Evolutionary conservation across 2,113 vertebrate species (phyloP), one percentile per base, ranked within the genome.

Genomic region (Barnardius zonarius): DNA sequence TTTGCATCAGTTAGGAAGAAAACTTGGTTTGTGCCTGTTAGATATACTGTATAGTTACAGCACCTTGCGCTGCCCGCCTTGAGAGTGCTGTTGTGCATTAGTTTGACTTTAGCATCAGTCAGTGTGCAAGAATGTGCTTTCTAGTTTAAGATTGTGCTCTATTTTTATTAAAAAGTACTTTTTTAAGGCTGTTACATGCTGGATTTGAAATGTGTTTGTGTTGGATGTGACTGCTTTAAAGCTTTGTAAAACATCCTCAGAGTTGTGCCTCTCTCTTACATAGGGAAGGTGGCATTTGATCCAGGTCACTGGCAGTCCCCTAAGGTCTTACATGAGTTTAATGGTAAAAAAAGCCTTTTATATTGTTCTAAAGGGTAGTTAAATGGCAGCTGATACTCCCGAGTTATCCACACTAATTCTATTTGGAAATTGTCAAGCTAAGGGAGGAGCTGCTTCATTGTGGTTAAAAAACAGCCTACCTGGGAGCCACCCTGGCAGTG

Each of bases 141-240:
- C 22, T 87, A 57, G 91, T 95, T 91, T 89, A 87, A 94, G 63
- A 93, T 77, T 75, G 77, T 70, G 80, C 91, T 96, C 93, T 92
- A 91, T 95, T 92, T 96, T 96, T 93, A 96, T 96, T 90, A 95
- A 96, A 97, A 96, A 28, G 24, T n/a, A 44, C 51, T 81, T 93
- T 95, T 93, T 41, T 88, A 84, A 82, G 90, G 92, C 84, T 92
- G 59, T 51, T 73, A 67, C 18, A 39, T 33, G 33, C 89, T 76
- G 30, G 44, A 39, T 83, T 62, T 30, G 10, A 67, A 81, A n/a
- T 4, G 9, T 59, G 17, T 44, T 51, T 66, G 69, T 30, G 14
- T 64, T 54, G 92, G 82, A 64, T 73, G 84, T 77, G 46, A 28
- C 28, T 59, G 91, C 59, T 88, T 54, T 73, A 64, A 54, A 83